phyloP scores from a whole-genome alignment of 2,113 vertebrate species.

The Stegastes partitus region DNA sequence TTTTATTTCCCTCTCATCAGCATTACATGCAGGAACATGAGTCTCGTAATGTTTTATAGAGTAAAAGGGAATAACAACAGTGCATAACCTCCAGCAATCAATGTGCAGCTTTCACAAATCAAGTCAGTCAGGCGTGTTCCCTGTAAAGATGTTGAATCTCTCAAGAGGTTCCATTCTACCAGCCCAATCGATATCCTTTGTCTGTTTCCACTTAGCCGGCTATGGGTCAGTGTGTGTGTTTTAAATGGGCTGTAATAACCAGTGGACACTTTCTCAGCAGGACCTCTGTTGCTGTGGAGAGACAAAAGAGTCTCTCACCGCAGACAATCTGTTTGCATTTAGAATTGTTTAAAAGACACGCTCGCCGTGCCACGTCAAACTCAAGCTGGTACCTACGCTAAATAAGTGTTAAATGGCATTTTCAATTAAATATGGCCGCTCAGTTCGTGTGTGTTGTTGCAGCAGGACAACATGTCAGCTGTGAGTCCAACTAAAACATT shows the following conservation, averaged over 20 bases:
- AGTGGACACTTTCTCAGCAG: slow-evolving; percentile 23
- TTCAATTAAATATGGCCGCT: not conserved
- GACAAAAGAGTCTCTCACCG: slow-evolving; percentile 15
- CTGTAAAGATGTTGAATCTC: slow-evolving; percentile 48
- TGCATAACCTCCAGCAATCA: slow-evolving; percentile 30
- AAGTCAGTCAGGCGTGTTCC: slow-evolving; percentile 35
- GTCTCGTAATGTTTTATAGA: slow-evolving; percentile 3
- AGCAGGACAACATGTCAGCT: not conserved
- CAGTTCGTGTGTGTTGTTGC: not conserved
- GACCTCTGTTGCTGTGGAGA: slow-evolving; percentile 14
- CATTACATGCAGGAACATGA: not conserved
- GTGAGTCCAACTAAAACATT: not conserved
- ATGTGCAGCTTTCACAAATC: slow-evolving; percentile 36
- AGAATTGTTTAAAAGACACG: not conserved
- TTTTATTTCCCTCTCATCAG: not conserved
- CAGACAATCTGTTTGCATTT: slow-evolving; percentile 26
- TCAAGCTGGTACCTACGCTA: not conserved
- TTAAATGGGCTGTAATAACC: slow-evolving; percentile 54
- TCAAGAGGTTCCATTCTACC: slow-evolving; percentile 39
- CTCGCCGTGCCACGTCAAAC: slow-evolving; percentile 1
- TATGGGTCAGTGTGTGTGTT: slow-evolving; percentile 40
- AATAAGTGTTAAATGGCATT: slow-evolving; percentile 7
- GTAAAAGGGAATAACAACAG: slow-evolving; percentile 6
- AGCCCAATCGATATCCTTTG: slow-evolving; percentile 59
- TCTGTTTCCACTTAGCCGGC: slow-evolving; percentile 50